phyloP scores from a whole-genome alignment of 1,140 invertebrate genomes.

The Patella vulgata region DNA sequence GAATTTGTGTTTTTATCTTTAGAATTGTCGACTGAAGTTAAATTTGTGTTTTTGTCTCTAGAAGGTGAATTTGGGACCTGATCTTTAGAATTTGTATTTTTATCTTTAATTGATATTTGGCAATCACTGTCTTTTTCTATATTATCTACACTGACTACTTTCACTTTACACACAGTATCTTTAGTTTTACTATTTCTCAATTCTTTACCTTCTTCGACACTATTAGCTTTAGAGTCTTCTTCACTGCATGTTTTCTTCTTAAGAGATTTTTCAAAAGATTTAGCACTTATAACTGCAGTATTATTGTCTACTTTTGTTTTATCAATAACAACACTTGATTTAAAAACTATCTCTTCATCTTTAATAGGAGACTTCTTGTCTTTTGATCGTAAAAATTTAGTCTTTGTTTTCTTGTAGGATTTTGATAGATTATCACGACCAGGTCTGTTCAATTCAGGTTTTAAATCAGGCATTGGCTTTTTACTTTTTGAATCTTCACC shows the following conservation, averaged over 20 bases:
- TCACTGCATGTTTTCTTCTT: neutral
- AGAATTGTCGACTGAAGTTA: neutral
- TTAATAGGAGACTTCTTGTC: too few species aligned
- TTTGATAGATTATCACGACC: constrained; percentile 5
- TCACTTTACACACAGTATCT: constrained; percentile 9
- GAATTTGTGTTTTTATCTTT: neutral
- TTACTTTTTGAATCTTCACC: too few species aligned
- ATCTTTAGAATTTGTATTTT: constrained; percentile 14
- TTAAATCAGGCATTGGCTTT: neutral
- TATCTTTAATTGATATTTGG: neutral
- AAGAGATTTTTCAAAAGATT: neutral
- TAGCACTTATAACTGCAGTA: too few species aligned
- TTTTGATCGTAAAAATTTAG: too few species aligned
- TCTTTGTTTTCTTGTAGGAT: too few species aligned
- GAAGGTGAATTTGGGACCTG: constrained; percentile 3
- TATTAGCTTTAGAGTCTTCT: neutral
- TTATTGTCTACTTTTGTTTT: too few species aligned
- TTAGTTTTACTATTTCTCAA: constrained; percentile 1
- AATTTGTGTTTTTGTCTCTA: too few species aligned
- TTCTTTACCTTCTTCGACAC: constrained; percentile 1
- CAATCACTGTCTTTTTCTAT: constrained; percentile 1
- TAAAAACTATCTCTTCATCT: too few species aligned
- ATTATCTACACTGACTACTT: constrained; percentile 9
- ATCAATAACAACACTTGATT: too few species aligned
- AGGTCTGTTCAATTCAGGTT: constrained; percentile 2